phyloP scores from a whole-genome alignment of 2,888 invertebrate genomes.

The Xestia rhomboidea region DNA sequence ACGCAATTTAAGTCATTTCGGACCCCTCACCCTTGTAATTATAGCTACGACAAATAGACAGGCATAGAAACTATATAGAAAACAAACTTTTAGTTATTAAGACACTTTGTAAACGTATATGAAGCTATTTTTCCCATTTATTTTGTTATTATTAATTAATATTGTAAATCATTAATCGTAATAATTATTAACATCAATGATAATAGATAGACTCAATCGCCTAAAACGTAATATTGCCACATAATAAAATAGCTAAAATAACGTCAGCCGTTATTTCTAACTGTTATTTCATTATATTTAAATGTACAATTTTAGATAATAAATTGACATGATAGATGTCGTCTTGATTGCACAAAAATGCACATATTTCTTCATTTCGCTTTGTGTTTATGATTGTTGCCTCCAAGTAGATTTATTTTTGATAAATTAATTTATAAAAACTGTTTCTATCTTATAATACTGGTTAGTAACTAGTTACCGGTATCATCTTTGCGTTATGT shows the following conservation, averaged over 20 bases:
- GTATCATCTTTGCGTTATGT: background rate
- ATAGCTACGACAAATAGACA: slow-evolving; percentile 73
- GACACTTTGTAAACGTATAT: slow-evolving; percentile 71
- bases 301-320: slow-evolving; percentile 63
- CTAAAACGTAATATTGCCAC: slow-evolving; percentile 62
- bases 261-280: slow-evolving; percentile 60
- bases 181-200: no score
- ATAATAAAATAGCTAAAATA: slow-evolving; percentile 59
- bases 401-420: slow-evolving; percentile 53
- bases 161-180: slow-evolving; percentile 57
- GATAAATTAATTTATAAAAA: slow-evolving; percentile 30
- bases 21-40: slow-evolving; percentile 77
- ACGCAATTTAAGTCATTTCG: slow-evolving; percentile 63
- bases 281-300: slow-evolving; percentile 65
- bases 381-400: slow-evolving; percentile 35
- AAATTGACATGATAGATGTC: slow-evolving; percentile 62
- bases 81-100: slow-evolving; percentile 67
- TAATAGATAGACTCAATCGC: slow-evolving; percentile 71
- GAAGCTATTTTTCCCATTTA: slow-evolving; percentile 65
- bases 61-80: slow-evolving; percentile 69
- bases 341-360: slow-evolving; percentile 64
- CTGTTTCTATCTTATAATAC: background rate
- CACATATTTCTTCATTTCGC: slow-evolving; percentile 53
- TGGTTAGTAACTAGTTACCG: background rate
- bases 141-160: slow-evolving; percentile 52